Evolutionary conservation across 2,113 vertebrate genomes (phyloP).

Genomic region (Coreoperca whiteheadi): DNA sequence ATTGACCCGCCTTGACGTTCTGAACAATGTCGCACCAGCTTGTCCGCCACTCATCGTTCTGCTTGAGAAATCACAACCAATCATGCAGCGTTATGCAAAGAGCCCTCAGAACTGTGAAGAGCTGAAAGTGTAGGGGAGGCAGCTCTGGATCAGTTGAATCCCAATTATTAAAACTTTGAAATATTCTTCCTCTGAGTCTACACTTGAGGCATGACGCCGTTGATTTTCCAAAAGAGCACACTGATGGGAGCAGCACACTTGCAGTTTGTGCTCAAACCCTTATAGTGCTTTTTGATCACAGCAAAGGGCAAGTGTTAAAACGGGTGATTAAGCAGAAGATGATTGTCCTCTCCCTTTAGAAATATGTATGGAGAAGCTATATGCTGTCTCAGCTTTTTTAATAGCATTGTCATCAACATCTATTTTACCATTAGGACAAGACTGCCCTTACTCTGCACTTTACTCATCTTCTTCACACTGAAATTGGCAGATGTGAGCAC

Average conservation of each 20-base stretch:
- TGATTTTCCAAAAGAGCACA: slow-evolving; percentile 58
- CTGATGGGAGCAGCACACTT: slow-evolving; percentile 36
- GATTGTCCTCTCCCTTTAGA: slow-evolving; percentile 64
- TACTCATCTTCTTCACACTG: slow-evolving; percentile 27
- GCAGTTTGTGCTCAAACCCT: slow-evolving; percentile 7
- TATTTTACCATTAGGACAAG: slow-evolving; percentile 58
- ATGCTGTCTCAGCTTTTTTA: slow-evolving; percentile 63
- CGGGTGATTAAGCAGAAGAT: slow-evolving; percentile 65
- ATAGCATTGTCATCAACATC: slow-evolving; percentile 68
- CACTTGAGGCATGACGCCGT: slow-evolving; percentile 53
- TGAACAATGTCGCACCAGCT: slow-evolving; percentile 27
- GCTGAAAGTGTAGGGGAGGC: slow-evolving; percentile 36
- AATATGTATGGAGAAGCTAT: slow-evolving; percentile 57
- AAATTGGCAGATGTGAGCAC: slow-evolving; percentile 20
- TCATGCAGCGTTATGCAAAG: slow-evolving; percentile 69
- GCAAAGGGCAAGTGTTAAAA: slow-evolving; percentile 64
- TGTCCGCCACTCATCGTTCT: slow-evolving; percentile 40
- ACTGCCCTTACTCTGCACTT: slow-evolving; percentile 52
- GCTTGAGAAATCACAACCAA: slow-evolving; percentile 72
- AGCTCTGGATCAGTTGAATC: slow-evolving; percentile 47
- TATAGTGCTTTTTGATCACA: slow-evolving; percentile 50
- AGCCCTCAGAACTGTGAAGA: slow-evolving; percentile 55
- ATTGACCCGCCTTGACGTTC: slow-evolving; percentile 68
- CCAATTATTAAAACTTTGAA: slow-evolving; percentile 56
- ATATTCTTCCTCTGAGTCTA: slow-evolving; percentile 39